Conservation (phyloP, 2,888 invertebrate genomes). For the Heliconius cydno region DNA sequence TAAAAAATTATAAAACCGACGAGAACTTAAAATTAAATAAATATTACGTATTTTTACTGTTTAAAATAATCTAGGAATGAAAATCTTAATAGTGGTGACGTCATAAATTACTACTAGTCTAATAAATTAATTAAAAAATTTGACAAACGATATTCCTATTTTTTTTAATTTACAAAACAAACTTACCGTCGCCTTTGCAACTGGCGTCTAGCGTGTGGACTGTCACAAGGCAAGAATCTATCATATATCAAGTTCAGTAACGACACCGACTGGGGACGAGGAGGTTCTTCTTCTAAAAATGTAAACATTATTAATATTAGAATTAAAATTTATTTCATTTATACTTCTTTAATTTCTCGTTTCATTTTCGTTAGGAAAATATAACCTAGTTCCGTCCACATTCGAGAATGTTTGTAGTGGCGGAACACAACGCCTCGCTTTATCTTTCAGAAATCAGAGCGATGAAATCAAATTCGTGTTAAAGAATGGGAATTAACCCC, state of each 20-base stretch:
- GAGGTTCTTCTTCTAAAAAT: constrained; percentile 8
- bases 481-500: too few species aligned
- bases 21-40: not conserved
- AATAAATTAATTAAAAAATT: too few species aligned
- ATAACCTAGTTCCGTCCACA: too few species aligned
- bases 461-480: too few species aligned
- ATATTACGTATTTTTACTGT: not conserved
- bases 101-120: not conserved
- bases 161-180: not conserved
- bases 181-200: constrained; percentile 61
- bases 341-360: too few species aligned
- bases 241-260: constrained; percentile 63
- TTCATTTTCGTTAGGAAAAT: too few species aligned
- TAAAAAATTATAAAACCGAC: not conserved
- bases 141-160: too few species aligned
- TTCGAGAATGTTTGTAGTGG: not conserved
- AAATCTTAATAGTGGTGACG: not conserved
- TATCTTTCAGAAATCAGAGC: not conserved
- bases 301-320: not conserved
- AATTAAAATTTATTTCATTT: too few species aligned
- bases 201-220: constrained; percentile 58
- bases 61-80: not conserved
- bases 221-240: constrained; percentile 65
- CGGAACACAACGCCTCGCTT: not conserved
- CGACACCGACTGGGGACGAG: constrained; percentile 47